A percentile compares a stretch with the other conserved stretches of the same genome.
These are phyloP conservation scores for Leiothrix lutea DNA, from an alignment of 2,113 vertebrate species.

Conservation along the genomic window DNA sequence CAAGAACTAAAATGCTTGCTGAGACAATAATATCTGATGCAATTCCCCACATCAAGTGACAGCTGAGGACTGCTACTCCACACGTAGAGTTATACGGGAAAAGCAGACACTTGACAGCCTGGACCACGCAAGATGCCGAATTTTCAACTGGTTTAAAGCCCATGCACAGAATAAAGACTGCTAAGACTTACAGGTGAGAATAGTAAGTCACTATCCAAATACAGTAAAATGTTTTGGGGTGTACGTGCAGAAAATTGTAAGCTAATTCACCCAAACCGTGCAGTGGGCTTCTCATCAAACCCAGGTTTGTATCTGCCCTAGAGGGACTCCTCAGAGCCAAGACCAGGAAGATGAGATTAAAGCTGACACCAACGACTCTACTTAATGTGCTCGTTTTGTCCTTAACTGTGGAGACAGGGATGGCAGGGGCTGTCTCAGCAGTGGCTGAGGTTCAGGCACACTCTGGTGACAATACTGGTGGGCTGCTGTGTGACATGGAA, in stretches of 20 bases:
- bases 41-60: neutral
- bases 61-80: neutral
- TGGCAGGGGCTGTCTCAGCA: neutral
- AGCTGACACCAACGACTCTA: neutral
- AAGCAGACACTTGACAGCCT: neutral
- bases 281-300: neutral
- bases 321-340: neutral
- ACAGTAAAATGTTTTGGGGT: neutral
- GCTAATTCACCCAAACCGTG: neutral
- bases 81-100: neutral
- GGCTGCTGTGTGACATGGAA: neutral
- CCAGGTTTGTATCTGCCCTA: neutral
- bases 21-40: neutral
- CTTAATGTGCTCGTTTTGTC: accelerated
- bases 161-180: neutral
- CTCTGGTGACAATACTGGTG: accelerated
- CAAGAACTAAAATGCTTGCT: neutral
- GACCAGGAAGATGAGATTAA: neutral
- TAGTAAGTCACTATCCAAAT: neutral
- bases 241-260: neutral
- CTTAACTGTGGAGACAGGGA: neutral
- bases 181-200: neutral
- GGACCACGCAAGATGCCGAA: neutral
- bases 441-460: no score
- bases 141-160: neutral